Percentiles rank a stretch among this genome's conserved stretches.
phyloP scores from a whole-genome alignment of 2,113 vertebrate genomes.

The Ageneiosus marmoratus region DNA sequence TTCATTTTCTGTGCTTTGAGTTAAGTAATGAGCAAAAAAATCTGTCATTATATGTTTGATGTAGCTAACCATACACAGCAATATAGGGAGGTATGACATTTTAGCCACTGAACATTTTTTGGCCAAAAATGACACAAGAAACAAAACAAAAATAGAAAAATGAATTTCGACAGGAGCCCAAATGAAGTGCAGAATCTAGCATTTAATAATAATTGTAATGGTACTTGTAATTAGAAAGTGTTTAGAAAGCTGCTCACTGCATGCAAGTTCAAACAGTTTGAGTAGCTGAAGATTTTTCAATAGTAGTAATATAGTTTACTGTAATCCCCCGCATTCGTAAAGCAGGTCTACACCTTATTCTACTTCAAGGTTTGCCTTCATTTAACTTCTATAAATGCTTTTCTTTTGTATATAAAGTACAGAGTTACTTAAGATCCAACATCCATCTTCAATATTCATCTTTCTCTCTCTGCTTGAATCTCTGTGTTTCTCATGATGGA shows the following conservation, averaged over 20 bases:
- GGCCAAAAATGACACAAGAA: background rate
- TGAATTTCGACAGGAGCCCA: background rate
- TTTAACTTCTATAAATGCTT: background rate
- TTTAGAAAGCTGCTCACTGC: background rate
- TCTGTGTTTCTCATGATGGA: conserved; percentile 3
- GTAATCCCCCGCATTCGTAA: background rate
- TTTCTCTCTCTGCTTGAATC: conserved; percentile 6
- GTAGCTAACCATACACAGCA: background rate
- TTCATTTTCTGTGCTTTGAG: background rate
- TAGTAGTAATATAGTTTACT: no score
- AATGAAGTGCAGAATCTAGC: background rate
- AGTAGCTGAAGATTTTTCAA: no score
- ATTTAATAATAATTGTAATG: background rate
- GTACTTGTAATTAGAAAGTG: background rate
- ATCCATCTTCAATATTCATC: conserved; percentile 9
- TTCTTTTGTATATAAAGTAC: background rate
- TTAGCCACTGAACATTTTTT: background rate
- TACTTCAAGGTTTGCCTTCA: background rate
- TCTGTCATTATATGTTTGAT: background rate
- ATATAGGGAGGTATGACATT: background rate
- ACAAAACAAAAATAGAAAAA: background rate
- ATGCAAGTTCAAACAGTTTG: background rate
- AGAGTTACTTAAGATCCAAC: conserved; percentile 5
- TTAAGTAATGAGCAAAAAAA: background rate
- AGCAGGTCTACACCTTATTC: background rate